Evolutionary conservation across 1,140 invertebrate genomes (phyloP).

Genomic region (Drosophila pruinosa): DNA sequence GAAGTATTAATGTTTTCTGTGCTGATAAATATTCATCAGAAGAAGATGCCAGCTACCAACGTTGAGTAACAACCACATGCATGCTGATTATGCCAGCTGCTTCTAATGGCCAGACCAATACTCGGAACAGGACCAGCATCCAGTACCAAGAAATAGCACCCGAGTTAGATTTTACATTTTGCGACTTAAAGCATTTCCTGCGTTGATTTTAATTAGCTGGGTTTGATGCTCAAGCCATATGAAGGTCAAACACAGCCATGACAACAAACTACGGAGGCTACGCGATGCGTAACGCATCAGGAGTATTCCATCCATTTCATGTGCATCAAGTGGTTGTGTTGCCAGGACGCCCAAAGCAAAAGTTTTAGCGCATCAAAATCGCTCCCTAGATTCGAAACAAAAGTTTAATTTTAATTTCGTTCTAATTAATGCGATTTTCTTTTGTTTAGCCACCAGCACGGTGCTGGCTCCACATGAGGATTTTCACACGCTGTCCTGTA

Average conservation of each 20-base stretch:
- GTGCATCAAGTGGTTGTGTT: conserved; percentile 66
- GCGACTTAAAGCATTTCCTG: conserved; percentile 54
- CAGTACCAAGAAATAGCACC: background rate
- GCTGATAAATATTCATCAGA: conserved; percentile 54
- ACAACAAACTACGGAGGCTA: conserved; percentile 14
- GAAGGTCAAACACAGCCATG: conserved; percentile 24
- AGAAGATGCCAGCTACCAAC: background rate
- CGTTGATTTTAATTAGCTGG: conserved; percentile 78
- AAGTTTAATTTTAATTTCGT: conserved; percentile 56
- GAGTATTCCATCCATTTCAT: background rate
- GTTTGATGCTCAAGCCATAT: conserved; percentile 68
- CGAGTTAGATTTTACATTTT: conserved; percentile 28
- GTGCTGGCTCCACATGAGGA: conserved; percentile 14
- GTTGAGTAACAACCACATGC: conserved; percentile 22
- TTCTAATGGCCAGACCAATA: too few relatives aligned
- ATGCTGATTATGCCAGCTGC: conserved; percentile 45
- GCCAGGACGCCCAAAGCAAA: conserved; percentile 14
- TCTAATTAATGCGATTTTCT: conserved; percentile 66
- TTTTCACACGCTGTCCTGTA: conserved; percentile 50
- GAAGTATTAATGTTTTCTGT: conserved; percentile 29
- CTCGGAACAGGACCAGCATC: background rate
- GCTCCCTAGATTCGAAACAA: too few relatives aligned
- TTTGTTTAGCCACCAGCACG: conserved; percentile 15
- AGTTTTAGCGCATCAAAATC: too few relatives aligned
- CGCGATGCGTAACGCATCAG: conserved; percentile 51